Evolutionary conservation across 2,888 invertebrate species (phyloP), one percentile per base, ranked within the genome.

Genomic region (Cephus pulcher): DNA sequence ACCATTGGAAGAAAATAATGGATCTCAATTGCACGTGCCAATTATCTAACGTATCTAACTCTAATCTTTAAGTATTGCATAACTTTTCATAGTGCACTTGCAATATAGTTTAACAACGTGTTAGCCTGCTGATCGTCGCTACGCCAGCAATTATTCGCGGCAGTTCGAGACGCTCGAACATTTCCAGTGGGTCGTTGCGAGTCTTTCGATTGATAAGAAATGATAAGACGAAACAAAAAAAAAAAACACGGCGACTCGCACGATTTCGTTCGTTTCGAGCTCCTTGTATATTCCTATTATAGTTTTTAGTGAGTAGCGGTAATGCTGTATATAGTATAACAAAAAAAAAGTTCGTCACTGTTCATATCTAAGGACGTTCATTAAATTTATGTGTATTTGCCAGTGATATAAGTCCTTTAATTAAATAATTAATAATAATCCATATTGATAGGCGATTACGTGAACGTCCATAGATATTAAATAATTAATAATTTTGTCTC

Each of bases 11-110:
- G 40, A 71, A 56, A 71, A 56, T 34, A 56, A 76, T 75, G 30
- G 40, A 30, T 40, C 33, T 33, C 23, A 37, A 30, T 34, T 76
- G 30, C 74, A 78, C 71, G 69, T 78, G 78, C 78, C 75, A 78
- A 78, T 78, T 56, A 34, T 71, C 73, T 69, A 33, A 77, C 30
- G 11, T 69, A 56, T 23, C 40, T 56, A 23, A 56, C 23, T 9
- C 23, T 56, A 56, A 56, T 56, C 23, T 23, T 9, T 56, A 56
- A 56, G 15, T 56, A 56, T 56, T 0, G 40, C 40, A 9, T 23
- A 56, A 56, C 23, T 56, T 56, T 56, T 56, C 40, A 56, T 56
- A 56, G 40, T 56, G 40, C 40, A 56, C 23, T 23, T 56, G 23
- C 40, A 56, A 2, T 56, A 56, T 56, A 56, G 40, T 56, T 15